Evolutionary conservation across 2,797 vertebrate species (phyloP).

Genomic region (Chelon labrosus): DNA sequence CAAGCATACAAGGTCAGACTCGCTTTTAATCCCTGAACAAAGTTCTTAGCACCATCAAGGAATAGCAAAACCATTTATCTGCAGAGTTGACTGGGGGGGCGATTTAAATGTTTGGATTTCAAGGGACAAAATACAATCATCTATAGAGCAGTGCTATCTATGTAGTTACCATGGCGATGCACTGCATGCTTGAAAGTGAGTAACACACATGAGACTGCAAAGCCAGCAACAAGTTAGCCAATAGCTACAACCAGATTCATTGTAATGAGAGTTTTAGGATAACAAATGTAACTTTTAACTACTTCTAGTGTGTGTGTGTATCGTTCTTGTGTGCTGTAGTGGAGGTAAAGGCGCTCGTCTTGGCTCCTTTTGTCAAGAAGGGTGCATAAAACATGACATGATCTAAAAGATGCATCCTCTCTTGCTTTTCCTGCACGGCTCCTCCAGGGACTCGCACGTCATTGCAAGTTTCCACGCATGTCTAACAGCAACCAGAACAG

Average conservation of each 20-base stretch:
- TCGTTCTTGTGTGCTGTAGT: not conserved
- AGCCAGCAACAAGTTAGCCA: constrained; percentile 12
- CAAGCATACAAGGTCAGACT: constrained; percentile 10
- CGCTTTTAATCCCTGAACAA: constrained; percentile 20
- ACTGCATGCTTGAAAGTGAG: not conserved
- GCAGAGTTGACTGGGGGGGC: not conserved
- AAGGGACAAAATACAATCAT: constrained; percentile 25
- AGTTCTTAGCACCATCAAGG: constrained; percentile 8
- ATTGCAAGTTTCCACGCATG: not conserved
- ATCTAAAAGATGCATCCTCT: constrained; percentile 28
- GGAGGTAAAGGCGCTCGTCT: constrained; percentile 27
- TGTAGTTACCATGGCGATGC: constrained; percentile 18
- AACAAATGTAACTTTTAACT: not conserved
- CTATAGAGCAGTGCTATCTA: not conserved
- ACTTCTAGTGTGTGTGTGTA: not conserved
- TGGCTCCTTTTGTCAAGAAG: constrained; percentile 33
- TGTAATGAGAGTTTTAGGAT: not conserved
- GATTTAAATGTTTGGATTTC: constrained; percentile 9
- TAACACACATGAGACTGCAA: not conserved
- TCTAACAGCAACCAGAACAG: not conserved
- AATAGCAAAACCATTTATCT: constrained; percentile 13
- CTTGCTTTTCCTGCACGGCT: constrained; percentile 14
- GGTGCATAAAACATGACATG: constrained; percentile 24
- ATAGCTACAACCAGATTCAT: not conserved
- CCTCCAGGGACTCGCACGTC: not conserved